Conservation (phyloP, 35 echinoderm and acorn worm genomes). For the Patiria miniata region DNA sequence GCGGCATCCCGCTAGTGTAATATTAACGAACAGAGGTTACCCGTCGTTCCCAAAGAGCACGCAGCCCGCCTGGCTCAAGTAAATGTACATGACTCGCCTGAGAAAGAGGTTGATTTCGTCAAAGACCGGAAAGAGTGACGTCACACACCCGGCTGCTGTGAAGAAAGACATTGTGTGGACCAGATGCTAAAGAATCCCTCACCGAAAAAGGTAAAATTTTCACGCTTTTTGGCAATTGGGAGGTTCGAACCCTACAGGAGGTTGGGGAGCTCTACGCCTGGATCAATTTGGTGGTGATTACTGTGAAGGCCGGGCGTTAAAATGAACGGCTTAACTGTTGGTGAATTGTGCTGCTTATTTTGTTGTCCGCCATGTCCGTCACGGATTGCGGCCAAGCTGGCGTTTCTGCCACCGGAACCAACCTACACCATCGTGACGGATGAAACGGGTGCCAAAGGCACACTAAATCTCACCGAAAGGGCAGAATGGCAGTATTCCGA, state of each 20-base stretch:
- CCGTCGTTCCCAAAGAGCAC: no score
- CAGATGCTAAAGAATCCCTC: not conserved
- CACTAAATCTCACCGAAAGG: constrained; percentile 83
- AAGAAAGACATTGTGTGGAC: not conserved
- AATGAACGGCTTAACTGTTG: constrained; percentile 96
- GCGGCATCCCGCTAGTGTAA: no score
- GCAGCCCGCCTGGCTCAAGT: no score
- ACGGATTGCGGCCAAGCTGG: constrained; percentile 96
- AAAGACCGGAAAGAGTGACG: not conserved
- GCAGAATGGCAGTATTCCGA: constrained; percentile 99
- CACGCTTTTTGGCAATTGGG: not conserved
- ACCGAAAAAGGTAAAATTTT: not conserved
- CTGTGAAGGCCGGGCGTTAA: constrained; percentile 21
- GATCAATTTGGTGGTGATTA: constrained; percentile 4
- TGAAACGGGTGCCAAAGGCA: constrained; percentile 79
- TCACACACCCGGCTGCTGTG: constrained; percentile 24
- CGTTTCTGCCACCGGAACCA: constrained; percentile 98
- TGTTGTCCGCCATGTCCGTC: constrained; percentile 99
- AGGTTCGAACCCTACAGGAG: not conserved
- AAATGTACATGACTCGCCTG: no score
- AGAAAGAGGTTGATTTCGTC: no score
- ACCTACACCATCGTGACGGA: constrained; percentile 93
- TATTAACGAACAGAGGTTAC: no score
- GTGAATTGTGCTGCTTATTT: constrained; percentile 97
- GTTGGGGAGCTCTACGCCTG: not conserved